Evolutionary conservation across 1,140 invertebrate species (phyloP).

Genomic region (Anoplolepis gracilipes): DNA sequence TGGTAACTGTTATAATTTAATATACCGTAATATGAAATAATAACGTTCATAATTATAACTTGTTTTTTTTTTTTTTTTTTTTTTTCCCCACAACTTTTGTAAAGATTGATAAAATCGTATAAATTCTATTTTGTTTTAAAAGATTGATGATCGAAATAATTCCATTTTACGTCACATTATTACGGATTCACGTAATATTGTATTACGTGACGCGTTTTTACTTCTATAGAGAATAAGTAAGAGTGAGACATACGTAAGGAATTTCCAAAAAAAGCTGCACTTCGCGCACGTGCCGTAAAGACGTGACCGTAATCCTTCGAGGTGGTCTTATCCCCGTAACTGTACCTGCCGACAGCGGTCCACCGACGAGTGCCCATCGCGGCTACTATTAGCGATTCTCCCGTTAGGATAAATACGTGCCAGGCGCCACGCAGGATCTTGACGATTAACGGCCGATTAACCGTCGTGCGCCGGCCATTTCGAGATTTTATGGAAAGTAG

Average conservation of each 20-base stretch:
- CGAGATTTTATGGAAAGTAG: slow-evolving; percentile 63
- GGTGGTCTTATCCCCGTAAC: slow-evolving; percentile 72
- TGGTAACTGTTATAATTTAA: not conserved
- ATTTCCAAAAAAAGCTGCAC: not conserved
- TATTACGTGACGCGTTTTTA: not conserved
- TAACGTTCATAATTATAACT: not conserved
- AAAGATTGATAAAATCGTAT: not conserved
- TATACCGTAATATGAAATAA: not conserved
- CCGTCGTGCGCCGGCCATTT: slow-evolving; percentile 41
- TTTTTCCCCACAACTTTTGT: not conserved
- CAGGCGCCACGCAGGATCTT: slow-evolving; percentile 71
- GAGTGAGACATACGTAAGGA: not conserved
- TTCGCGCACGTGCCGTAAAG: slow-evolving; percentile 21
- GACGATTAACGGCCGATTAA: slow-evolving; percentile 74
- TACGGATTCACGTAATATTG: not conserved
- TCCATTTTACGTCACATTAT: not conserved
- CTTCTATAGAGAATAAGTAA: not conserved
- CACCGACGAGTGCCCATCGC: slow-evolving; percentile 59
- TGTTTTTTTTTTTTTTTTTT: not conserved
- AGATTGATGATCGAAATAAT: not conserved
- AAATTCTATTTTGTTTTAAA: not conserved
- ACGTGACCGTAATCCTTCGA: slow-evolving; percentile 52
- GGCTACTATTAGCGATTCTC: slow-evolving; percentile 76
- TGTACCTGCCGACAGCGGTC: slow-evolving; percentile 69
- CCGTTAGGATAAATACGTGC: slow-evolving; percentile 79